Percentiles rank a stretch among this genome's conserved stretches.
These are phyloP conservation scores for Caenorhabditis japonica DNA, from an alignment of 2,888 invertebrate species.

Conservation along the genomic window DNA sequence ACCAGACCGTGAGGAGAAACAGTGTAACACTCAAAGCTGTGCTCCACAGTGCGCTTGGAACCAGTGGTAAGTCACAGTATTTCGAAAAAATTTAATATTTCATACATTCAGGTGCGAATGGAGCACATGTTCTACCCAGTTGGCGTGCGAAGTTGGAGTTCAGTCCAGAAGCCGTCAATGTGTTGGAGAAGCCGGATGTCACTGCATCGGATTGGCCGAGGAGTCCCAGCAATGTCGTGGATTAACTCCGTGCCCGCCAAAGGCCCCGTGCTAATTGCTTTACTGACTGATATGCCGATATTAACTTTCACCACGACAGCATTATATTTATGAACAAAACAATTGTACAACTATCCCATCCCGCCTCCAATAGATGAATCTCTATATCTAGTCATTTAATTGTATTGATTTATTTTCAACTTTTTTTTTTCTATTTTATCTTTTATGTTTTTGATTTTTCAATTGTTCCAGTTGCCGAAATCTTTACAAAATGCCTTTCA, in stretches of 20 bases:
- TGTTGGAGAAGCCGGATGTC: conserved; percentile 72
- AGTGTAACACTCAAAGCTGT: conserved; percentile 70
- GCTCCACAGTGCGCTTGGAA: conserved; percentile 71
- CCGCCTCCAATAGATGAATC: conserved; percentile 55
- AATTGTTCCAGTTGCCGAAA: too few relatives aligned
- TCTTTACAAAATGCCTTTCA: too few relatives aligned
- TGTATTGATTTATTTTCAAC: conserved; percentile 22
- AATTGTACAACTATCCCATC: conserved; percentile 9
- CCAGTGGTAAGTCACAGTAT: conserved; percentile 53
- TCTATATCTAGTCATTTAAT: conserved; percentile 53
- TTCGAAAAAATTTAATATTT: not conserved
- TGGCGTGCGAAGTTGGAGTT: conserved; percentile 67
- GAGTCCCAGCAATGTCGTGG: conserved; percentile 71
- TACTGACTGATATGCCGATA: too few relatives aligned
- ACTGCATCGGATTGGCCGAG: conserved; percentile 68
- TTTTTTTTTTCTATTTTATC: not conserved
- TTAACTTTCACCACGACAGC: not conserved
- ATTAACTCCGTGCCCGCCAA: conserved; percentile 58
- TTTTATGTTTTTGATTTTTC: not conserved
- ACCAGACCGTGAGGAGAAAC: conserved; percentile 63
- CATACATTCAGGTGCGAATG: conserved; percentile 61
- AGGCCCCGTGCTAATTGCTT: conserved; percentile 65
- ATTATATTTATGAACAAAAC: conserved; percentile 18
- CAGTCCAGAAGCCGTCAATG: conserved; percentile 67
- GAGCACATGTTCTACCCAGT: conserved; percentile 66